phyloP scores from a whole-genome alignment of 2,888 invertebrate species.

The Stenolophus ochropezus region DNA sequence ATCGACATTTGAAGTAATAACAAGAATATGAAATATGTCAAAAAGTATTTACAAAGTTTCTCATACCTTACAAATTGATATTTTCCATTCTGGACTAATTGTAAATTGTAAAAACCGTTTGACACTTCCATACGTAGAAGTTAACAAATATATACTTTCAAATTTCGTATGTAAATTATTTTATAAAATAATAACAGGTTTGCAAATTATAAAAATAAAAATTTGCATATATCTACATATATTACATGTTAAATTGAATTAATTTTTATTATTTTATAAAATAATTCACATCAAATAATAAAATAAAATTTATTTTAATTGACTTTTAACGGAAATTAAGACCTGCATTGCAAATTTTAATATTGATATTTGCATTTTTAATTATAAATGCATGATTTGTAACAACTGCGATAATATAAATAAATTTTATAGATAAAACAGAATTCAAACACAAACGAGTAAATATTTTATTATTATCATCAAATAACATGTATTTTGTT shows the following conservation, averaged over 20 bases:
- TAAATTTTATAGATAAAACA: background rate
- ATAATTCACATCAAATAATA: constrained; percentile 17
- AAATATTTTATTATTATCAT: background rate
- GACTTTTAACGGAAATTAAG: background rate
- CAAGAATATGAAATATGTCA: constrained; percentile 15
- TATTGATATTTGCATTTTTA: background rate
- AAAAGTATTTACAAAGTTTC: constrained; percentile 12
- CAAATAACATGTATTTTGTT: background rate
- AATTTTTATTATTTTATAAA: constrained; percentile 20
- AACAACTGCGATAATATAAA: background rate
- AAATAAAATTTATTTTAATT: constrained; percentile 21
- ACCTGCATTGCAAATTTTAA: background rate
- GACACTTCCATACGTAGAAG: background rate
- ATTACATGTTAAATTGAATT: constrained; percentile 16
- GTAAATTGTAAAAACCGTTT: background rate
- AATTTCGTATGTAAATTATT: constrained; percentile 1
- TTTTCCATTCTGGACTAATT: background rate
- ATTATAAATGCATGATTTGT: background rate
- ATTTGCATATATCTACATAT: constrained; percentile 31
- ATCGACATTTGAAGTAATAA: constrained; percentile 43
- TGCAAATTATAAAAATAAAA: constrained; percentile 32
- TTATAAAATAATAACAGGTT: constrained; percentile 1
- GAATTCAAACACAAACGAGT: background rate
- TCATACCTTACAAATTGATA: constrained; percentile 2
- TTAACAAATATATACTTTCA: constrained; percentile 35